phyloP scores from a whole-genome alignment of 2,797 vertebrate species.

The Chelon auratus region DNA sequence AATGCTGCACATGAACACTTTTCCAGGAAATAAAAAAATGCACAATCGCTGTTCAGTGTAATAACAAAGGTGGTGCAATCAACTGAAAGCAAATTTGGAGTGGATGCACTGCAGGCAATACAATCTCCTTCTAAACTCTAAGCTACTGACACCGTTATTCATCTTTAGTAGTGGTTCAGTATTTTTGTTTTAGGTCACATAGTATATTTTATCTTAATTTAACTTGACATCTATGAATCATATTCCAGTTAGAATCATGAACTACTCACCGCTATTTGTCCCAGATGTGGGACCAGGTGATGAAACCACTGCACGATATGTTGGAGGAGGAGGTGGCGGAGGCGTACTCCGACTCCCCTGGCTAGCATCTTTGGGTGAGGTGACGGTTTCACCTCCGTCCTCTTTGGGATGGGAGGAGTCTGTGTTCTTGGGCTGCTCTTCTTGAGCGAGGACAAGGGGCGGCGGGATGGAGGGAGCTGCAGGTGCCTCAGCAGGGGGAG shows the following conservation, averaged over 20 bases:
- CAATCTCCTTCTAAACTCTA: neutral
- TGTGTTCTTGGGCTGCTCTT: constrained; percentile 84
- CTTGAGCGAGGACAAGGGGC: constrained; percentile 85
- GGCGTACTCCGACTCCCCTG: constrained; percentile 88
- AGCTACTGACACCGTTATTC: neutral
- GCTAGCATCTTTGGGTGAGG: constrained; percentile 89
- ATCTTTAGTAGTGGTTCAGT: neutral
- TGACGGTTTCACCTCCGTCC: constrained; percentile 80
- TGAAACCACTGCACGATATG: constrained; percentile 93
- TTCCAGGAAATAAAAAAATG: constrained; percentile 1
- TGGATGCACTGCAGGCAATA: neutral
- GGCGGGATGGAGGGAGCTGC: constrained; percentile 78
- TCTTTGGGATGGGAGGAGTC: constrained; percentile 85
- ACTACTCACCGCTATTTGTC: constrained; percentile 88
- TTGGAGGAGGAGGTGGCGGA: constrained; percentile 94
- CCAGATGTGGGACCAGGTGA: constrained; percentile 90
- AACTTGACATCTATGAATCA: neutral
- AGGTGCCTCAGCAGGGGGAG: constrained; percentile 66
- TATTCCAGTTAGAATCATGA: constrained; percentile 38
- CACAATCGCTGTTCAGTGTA: constrained; percentile 5
- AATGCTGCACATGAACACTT: constrained; percentile 15
- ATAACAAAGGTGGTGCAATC: constrained; percentile 16
- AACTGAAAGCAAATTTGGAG: constrained; percentile 1
- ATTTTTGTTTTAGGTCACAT: no score
- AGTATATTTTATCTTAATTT: neutral